These are phyloP conservation scores for Leptinotarsa rubiginosa DNA, from an alignment of 2,888 invertebrate genomes.

Conservation along the genomic window DNA sequence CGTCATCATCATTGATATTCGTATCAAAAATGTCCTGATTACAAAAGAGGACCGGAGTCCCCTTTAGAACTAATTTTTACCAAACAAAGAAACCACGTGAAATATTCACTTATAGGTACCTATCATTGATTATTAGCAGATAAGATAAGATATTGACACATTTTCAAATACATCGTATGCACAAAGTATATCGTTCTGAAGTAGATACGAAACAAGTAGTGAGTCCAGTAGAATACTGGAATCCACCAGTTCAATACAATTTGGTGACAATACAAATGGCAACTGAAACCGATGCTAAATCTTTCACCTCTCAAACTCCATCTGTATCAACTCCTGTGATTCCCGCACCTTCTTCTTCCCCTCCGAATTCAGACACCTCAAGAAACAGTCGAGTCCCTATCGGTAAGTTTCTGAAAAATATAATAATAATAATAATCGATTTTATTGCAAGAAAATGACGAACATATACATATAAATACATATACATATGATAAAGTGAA, in stretches of 20 bases:
- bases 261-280: conserved; percentile 16
- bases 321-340: neutral
- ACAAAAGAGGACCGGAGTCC: too few relatives aligned
- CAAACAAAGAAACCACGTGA: neutral
- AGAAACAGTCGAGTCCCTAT: neutral
- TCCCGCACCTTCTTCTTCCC: neutral
- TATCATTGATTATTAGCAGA: conserved; percentile 9
- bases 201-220: neutral
- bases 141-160: conserved; percentile 22
- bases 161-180: neutral
- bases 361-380: neutral
- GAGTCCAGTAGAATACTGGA: neutral
- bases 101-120: conserved; percentile 1
- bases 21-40: too few relatives aligned
- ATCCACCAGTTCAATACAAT: neutral
- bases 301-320: neutral
- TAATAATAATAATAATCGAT: too few relatives aligned
- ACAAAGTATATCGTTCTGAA: conserved; percentile 10
- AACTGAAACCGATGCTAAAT: conserved; percentile 18
- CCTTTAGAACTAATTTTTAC: neutral
- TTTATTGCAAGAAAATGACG: neutral
- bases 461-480: too few relatives aligned
- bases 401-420: neutral
- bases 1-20: too few relatives aligned
- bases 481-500: too few relatives aligned